phyloP scores from a whole-genome alignment of 2,797 vertebrate species.

The Pampus argenteus region DNA sequence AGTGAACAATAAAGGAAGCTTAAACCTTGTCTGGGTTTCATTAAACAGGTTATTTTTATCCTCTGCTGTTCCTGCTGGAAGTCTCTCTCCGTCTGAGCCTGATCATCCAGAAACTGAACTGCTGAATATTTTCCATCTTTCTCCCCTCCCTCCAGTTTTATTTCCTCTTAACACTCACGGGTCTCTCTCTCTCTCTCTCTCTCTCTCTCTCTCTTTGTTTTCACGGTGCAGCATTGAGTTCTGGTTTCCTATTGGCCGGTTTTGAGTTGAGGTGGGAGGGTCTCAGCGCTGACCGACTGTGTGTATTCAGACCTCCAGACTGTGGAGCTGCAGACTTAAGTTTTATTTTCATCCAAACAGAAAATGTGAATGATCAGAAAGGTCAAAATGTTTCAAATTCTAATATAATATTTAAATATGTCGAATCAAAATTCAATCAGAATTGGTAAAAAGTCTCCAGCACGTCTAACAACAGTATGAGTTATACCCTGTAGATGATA shows the following conservation, averaged over 20 bases:
- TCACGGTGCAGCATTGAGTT: neutral
- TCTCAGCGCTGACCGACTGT: constrained; percentile 1
- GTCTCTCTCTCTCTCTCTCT: constrained; percentile 23
- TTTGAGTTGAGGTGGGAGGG: constrained; percentile 28
- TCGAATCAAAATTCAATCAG: neutral
- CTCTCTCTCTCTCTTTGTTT: neutral
- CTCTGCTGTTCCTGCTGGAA: constrained; percentile 51
- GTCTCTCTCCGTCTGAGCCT: constrained; percentile 88
- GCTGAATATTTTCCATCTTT: constrained; percentile 76
- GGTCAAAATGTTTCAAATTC: too few species aligned
- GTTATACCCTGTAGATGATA: too few species aligned
- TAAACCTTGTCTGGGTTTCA: constrained; percentile 12
- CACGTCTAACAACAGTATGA: too few species aligned
- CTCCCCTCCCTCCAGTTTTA: constrained; percentile 52
- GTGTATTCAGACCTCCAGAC: constrained; percentile 28
- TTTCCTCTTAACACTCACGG: constrained; percentile 30
- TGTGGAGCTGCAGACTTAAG: constrained; percentile 39
- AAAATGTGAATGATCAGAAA: constrained; percentile 29
- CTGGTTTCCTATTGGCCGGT: constrained; percentile 64
- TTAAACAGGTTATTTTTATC: constrained; percentile 66
- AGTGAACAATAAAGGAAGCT: neutral
- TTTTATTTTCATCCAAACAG: constrained; percentile 22
- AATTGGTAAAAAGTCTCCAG: neutral
- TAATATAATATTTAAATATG: neutral
- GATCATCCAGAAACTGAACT: constrained; percentile 86